Evolutionary conservation across 2,113 vertebrate genomes (phyloP), one percentile per base, ranked within the genome.

Genomic region (Montifringilla adamsi): DNA sequence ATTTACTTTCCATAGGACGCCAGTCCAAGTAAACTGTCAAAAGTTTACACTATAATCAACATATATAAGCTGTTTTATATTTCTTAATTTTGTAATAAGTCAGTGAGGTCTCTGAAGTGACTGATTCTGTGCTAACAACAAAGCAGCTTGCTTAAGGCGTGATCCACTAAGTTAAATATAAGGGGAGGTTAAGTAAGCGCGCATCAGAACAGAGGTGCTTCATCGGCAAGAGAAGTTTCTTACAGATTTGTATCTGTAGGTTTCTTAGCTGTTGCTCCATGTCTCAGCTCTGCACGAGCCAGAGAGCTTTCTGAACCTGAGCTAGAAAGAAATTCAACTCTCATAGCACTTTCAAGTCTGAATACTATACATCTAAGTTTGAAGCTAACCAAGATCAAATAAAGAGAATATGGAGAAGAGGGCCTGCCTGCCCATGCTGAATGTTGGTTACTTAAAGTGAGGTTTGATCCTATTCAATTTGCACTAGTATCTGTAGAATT

Each of bases 361-460:
- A 89, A 69, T 60, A 23, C 46, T 62, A 3, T 66, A 46, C 1
- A 1, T 69, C 33, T 64, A 62, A 49, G 62, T 64, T 69, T 66
- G 60, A 95, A 93, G 22, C 19, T 81, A 93, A 41, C 39, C 21
- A 74, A 73, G 37, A 86, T 86, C 67, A 93, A 81, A 27, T 3
- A 70, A 53, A 81, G 84, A 80, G 43, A 86, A 88, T 86, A 90
- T 84, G 91, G 80, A 87, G 37, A 92, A 90, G 52, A 67, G 24
- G 17, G 10, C 60, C 60, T 87, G 31, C 13, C 47, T 90, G 16
- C 14, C 21, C 22, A 33, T 47, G 17, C 13, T 47, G 47, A 60
- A 62, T 74, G 37, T 3, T 84, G 28, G 41, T 80, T 80, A 31
- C 63, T 73, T 92, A 64, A 68, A 49, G 20, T 59, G 21, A 9